These are phyloP conservation scores for Lithophane semibrunnea DNA, from an alignment of 2,888 invertebrate genomes.

Conservation along the genomic window DNA sequence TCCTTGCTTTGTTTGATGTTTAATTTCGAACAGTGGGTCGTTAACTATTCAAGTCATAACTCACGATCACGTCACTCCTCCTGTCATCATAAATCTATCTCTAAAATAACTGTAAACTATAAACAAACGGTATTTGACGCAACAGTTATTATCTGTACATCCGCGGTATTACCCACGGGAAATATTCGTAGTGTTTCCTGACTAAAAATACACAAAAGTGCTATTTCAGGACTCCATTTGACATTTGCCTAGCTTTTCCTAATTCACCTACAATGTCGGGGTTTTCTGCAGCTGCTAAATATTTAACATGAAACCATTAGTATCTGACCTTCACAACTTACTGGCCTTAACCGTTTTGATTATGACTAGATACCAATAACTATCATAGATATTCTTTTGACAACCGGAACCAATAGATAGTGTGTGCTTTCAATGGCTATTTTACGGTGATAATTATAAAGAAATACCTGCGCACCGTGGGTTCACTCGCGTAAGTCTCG, in stretches of 20 bases:
- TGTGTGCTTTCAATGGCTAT: not conserved
- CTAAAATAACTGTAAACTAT: slow-evolving; percentile 35
- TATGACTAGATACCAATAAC: not conserved
- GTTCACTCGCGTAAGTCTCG: too few relatives aligned
- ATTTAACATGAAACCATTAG: not conserved
- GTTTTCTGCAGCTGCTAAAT: not conserved
- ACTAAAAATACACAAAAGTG: not conserved
- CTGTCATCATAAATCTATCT: slow-evolving; percentile 56
- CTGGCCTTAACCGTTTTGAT: not conserved
- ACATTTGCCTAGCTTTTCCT: not conserved
- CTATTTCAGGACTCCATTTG: slow-evolving; percentile 13
- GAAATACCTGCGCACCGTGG: too few relatives aligned
- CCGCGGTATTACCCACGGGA: slow-evolving; percentile 13
- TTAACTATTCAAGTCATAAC: slow-evolving; percentile 39
- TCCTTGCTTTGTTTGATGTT: slow-evolving; percentile 31
- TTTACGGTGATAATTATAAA: too few relatives aligned
- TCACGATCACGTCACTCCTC: slow-evolving; percentile 45
- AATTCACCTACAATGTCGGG: not conserved
- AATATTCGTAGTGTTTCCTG: slow-evolving; percentile 24
- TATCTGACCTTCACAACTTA: not conserved
- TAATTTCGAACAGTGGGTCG: slow-evolving; percentile 30
- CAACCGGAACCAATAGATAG: not conserved
- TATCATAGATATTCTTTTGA: not conserved
- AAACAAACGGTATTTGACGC: slow-evolving; percentile 42
- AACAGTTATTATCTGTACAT: slow-evolving; percentile 10